Percentiles rank a stretch among this genome's conserved stretches.
Conservation (phyloP, 2,113 vertebrate species). For the Barbus barbus region DNA sequence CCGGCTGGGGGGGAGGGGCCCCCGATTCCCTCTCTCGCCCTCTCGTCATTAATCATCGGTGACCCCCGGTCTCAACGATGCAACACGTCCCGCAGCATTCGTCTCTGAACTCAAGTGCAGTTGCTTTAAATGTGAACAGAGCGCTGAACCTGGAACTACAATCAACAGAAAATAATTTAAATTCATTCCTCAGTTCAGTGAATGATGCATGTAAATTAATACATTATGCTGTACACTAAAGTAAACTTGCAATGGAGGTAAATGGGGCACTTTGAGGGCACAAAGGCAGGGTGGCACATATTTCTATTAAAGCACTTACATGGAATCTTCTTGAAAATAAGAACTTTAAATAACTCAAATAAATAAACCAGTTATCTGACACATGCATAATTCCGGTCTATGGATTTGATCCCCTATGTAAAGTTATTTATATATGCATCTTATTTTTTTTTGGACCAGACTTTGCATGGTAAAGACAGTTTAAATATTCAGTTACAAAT, state of each 20-base stretch:
- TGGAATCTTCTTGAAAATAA: neutral
- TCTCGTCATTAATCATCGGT: constrained; percentile 57
- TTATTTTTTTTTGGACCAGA: no score
- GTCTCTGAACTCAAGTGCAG: neutral
- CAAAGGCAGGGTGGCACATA: neutral
- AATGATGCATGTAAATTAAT: neutral
- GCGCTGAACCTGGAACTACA: neutral
- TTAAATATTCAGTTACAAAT: no score
- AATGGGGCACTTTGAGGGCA: neutral
- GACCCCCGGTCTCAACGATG: constrained; percentile 38
- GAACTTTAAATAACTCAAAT: no score
- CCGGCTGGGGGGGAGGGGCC: constrained; percentile 21
- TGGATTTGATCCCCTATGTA: no score
- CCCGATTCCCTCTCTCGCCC: constrained; percentile 41
- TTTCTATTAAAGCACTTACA: neutral
- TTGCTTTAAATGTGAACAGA: neutral
- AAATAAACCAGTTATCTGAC: no score
- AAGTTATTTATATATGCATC: no score
- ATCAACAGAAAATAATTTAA: neutral
- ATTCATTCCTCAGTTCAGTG: neutral
- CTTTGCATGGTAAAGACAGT: no score
- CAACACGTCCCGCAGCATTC: neutral
- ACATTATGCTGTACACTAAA: neutral
- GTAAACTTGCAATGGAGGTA: neutral
- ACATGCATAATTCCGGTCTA: no score